A percentile compares a stretch with the other conserved stretches of the same genome.
These are phyloP conservation scores for Lophura swinhoii DNA, from an alignment of 2,797 vertebrate species.

Conservation along the genomic window DNA sequence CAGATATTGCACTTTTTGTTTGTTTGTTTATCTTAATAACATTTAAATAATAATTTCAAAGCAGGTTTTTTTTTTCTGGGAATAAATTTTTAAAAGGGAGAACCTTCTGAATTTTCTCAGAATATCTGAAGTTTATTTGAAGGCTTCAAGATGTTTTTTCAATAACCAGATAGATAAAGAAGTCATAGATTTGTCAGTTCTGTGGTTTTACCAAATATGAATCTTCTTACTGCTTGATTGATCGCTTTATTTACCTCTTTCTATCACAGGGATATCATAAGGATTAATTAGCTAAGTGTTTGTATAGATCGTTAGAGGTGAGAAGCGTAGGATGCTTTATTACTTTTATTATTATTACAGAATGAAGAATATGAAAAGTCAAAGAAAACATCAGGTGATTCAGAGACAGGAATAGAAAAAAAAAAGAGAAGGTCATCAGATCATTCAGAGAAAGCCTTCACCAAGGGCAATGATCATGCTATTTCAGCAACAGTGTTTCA, in stretches of 20 bases:
- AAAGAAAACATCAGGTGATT: background rate
- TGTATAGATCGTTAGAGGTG: background rate
- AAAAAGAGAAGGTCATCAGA: background rate
- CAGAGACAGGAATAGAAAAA: background rate
- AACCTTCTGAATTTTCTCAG: background rate
- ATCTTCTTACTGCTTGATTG: background rate
- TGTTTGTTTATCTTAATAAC: background rate
- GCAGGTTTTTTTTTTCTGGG: background rate
- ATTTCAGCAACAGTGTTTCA: background rate
- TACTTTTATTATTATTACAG: background rate
- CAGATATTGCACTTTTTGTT: background rate
- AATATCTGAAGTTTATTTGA: background rate
- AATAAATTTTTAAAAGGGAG: background rate
- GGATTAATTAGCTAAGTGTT: slow-evolving; percentile 32
- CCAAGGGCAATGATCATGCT: background rate
- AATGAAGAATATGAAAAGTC: slow-evolving; percentile 16
- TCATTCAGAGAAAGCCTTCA: background rate
- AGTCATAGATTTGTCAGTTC: background rate
- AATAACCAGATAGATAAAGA: background rate
- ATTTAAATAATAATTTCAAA: background rate
- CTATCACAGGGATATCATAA: background rate
- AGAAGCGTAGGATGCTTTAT: background rate
- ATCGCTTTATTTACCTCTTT: background rate
- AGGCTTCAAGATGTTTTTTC: background rate
- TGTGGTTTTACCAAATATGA: background rate